Base-by-base conservation (phyloP, 2,797 vertebrate genomes). In the Coendou prehensilis region DNA sequence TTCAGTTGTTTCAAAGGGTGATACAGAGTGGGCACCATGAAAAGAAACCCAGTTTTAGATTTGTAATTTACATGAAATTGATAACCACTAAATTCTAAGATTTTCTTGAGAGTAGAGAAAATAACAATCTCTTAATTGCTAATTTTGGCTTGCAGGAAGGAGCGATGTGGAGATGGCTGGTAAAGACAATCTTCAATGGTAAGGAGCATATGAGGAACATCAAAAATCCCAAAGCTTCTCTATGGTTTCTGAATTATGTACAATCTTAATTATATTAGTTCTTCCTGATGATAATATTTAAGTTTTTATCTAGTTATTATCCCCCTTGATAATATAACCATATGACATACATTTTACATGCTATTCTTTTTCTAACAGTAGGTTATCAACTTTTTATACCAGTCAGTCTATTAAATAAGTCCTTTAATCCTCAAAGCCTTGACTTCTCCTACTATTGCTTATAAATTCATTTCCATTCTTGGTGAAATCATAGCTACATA, bases 401-500 rank as follows among this genome's bases (percentile, higher is more conserved):
- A 57, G 23, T 47, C 18, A 88, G 37, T 10, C n/a, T 95, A 37
- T 69, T 56, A 96, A 89, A 85, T 37, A 92, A 94, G 18, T n/a
- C 6, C n/a, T 86, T 47, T 88, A 89, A 93, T 63, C 23, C 75
- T 61, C 56, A 93, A 96, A 95, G 54, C 17, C 8, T 93, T 10
- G 2, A 88, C 15, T 79, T 94, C 45, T 89, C 69, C 80, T 87
- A 33, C 41, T 80, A 56, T 61, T 87, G 30, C 33, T 84, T 93
- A 61, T 89, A 83, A 92, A 85, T 94, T 84, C 6, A 89, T 61
- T 81, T 93, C 79, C 52, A 64, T 63, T 92, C 18, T 78, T 18
- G 26, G 13, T 93, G 26, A 87, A 97, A 84, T 73, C 23, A 87
- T 54, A 87, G 15, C n/a, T 87, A 63, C 33, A 76, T 84, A 90